These are phyloP conservation scores for Brachionus asplanchnoidis DNA, from an alignment of 1,140 invertebrate species.

Conservation along the genomic window DNA sequence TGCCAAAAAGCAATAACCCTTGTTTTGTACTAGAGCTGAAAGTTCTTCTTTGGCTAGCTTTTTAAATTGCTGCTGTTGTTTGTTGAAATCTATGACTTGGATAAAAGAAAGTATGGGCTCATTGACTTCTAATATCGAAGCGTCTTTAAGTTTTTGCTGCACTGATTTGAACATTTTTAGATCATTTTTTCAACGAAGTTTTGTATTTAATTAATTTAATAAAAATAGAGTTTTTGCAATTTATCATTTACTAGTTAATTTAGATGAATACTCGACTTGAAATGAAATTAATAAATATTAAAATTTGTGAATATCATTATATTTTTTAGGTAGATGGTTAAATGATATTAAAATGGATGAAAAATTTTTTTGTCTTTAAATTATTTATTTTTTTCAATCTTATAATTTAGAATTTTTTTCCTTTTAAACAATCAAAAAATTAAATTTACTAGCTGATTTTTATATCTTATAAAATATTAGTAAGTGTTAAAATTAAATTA, in stretches of 20 bases:
- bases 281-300: background rate
- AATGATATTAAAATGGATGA: background rate
- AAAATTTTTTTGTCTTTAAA: background rate
- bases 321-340: background rate
- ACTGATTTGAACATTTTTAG: conserved; percentile 37
- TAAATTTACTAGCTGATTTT: no score
- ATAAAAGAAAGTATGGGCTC: conserved; percentile 29
- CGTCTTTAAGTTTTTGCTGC: conserved; percentile 29
- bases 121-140: conserved; percentile 29
- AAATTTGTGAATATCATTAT: background rate
- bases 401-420: background rate
- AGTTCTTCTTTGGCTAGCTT: conserved; percentile 35
- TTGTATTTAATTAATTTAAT: background rate
- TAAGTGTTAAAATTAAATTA: no score
- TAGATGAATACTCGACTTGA: background rate
- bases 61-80: conserved; percentile 40
- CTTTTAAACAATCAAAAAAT: no score
- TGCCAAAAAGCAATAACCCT: conserved; percentile 17
- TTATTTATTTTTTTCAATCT: background rate
- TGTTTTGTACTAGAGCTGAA: background rate
- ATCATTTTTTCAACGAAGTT: background rate
- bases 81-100: conserved; percentile 15
- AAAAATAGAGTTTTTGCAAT: background rate
- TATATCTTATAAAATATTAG: no score
- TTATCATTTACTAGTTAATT: background rate